Base-by-base conservation (phyloP, 2,797 vertebrate genomes). In the Catharus ustulatus region DNA sequence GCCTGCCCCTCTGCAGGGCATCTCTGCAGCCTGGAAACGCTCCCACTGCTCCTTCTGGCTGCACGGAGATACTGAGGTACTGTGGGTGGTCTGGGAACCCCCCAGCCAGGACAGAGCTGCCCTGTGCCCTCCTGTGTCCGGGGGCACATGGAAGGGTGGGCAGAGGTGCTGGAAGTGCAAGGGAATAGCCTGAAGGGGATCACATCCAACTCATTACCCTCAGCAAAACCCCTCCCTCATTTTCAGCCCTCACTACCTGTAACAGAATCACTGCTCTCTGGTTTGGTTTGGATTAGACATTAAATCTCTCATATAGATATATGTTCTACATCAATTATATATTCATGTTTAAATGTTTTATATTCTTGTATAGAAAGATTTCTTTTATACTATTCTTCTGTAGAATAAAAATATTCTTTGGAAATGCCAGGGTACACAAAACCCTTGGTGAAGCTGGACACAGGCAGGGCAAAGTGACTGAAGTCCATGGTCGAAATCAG, bases 11-110 rank as follows among this genome's bases (percentile, higher is more conserved):
- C 81, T 63, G 66, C 52, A 75, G 30, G 52, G 52, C 81, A 87
- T 10, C 73, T 74, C 52, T 5, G 2, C 9, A 9, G 74, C 86
- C 5, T 10, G 36, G 62, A 27, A 42, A 51, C 0, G 0, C 17
- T 51, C 49, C 54, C 38, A 7, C 9, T 0, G 8, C 90, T 74
- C 54, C 48, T 24, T 5, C 59, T 55, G 29, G 3, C 54, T 17
- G 71, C 64, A 72, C 1, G 0, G 54, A 51, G 15, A 4, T 2
- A 9, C 23, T 1, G 1, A 0, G 1, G n/a, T 2, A 9, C 23
- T 1, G 1, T 0, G 1, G n/a, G 6, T 15, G 36, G 7, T 2
- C 40, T 24, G 57, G 84, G 69, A 23, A 3, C 30, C 26, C 40
- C 43, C 26, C n/a, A 7, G 10, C 8, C 74, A 13, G 59, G 12